Conservation (phyloP, 92 coral and sea anemone species). For the Heteractis magnifica region DNA sequence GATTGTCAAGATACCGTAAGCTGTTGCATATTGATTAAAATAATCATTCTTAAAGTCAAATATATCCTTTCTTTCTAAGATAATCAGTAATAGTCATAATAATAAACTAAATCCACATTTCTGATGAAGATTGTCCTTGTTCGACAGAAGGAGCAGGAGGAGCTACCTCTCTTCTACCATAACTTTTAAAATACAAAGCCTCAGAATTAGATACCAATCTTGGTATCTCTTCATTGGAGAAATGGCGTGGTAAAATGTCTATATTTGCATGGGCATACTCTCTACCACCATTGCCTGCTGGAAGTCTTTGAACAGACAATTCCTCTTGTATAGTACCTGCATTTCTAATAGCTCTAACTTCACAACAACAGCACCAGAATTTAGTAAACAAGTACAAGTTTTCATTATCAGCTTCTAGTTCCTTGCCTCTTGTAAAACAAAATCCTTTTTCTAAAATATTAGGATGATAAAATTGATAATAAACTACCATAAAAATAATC, state of each 20-base stretch:
- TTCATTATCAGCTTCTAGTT: slow-evolving; percentile 39
- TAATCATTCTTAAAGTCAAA: no score
- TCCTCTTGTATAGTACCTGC: slow-evolving; percentile 6
- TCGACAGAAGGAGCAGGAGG: not conserved
- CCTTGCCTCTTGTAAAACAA: slow-evolving; percentile 55
- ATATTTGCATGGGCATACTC: slow-evolving; percentile 3
- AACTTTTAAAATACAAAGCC: slow-evolving; percentile 4
- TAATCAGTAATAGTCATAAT: not conserved
- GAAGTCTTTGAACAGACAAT: not conserved
- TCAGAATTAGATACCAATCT: slow-evolving; percentile 16
- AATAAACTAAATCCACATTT: not conserved
- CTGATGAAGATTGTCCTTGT: not conserved
- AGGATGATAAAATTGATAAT: slow-evolving; percentile 91
- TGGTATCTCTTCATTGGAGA: slow-evolving; percentile 14
- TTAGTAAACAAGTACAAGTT: slow-evolving; percentile 22
- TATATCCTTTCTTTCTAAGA: not conserved
- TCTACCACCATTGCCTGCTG: not conserved
- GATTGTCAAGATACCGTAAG: not conserved
- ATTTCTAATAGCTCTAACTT: slow-evolving; percentile 36
- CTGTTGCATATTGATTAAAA: no score
- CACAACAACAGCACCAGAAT: slow-evolving; percentile 81
- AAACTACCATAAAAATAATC: slow-evolving; percentile 63
- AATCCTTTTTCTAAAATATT: slow-evolving; percentile 76
- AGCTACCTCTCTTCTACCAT: slow-evolving; percentile 15
- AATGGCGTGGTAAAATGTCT: slow-evolving; percentile 29